Evolutionary conservation across 1,140 invertebrate genomes (phyloP).

Genomic region (Drosophila repletoides): DNA sequence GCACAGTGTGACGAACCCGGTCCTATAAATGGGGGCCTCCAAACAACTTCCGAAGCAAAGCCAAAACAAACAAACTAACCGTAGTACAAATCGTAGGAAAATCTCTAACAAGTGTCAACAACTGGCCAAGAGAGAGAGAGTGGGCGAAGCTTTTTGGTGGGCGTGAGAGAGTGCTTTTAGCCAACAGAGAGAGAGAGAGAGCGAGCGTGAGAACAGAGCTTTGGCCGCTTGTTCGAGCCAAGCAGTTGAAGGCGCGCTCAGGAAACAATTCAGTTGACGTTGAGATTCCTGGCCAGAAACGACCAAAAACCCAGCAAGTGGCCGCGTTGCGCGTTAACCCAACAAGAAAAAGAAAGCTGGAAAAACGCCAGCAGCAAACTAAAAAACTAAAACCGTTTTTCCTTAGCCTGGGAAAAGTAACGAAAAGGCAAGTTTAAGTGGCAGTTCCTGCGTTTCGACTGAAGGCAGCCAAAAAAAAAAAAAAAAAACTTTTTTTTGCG

Average conservation of each 20-base stretch:
- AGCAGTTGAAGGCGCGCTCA: conserved; percentile 43
- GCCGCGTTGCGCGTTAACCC: conserved; percentile 41
- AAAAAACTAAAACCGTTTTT: conserved; percentile 51
- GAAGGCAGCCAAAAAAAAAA: conserved; percentile 20
- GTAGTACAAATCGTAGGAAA: conserved; percentile 45
- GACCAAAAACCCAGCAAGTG: conserved; percentile 15
- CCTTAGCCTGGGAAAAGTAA: conserved; percentile 60
- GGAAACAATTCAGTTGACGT: conserved; percentile 57
- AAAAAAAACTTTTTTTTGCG: conserved; percentile 27
- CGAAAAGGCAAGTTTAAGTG: conserved; percentile 69
- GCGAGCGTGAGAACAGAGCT: conserved; percentile 13
- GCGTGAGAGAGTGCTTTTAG: conserved; percentile 52
- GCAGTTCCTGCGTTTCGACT: conserved; percentile 58
- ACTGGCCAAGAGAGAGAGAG: neutral
- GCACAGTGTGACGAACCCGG: neutral
- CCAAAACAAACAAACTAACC: conserved; percentile 41
- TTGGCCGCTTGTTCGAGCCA: conserved; percentile 23
- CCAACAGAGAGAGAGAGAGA: neutral
- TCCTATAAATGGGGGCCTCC: neutral
- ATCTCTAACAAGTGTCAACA: conserved; percentile 77
- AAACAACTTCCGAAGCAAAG: conserved; percentile 35
- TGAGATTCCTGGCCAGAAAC: conserved; percentile 73
- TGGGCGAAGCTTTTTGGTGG: conserved; percentile 12
- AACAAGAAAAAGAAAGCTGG: conserved; percentile 56
- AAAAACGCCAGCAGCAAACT: conserved; percentile 64